These are phyloP conservation scores for Poeciliopsis presidionis DNA, from an alignment of 2,797 vertebrate species.

Conservation along the genomic window DNA sequence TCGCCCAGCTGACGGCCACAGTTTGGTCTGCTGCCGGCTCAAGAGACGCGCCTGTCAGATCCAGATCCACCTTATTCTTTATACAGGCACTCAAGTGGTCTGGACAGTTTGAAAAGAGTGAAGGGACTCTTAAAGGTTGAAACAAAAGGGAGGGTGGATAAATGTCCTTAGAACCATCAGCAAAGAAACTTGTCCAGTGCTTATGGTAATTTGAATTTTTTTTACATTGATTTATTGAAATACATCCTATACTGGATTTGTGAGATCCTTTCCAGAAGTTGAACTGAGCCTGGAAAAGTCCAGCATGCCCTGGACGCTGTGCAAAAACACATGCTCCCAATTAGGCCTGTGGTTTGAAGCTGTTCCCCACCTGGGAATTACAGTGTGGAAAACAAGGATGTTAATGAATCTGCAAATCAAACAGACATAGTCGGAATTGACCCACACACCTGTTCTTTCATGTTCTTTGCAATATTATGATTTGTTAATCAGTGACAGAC, in stretches of 20 bases:
- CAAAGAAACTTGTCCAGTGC: not conserved
- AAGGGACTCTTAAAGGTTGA: not conserved
- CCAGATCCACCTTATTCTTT: conserved; percentile 61
- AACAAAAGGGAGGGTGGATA: not conserved
- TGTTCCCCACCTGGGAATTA: conserved; percentile 64
- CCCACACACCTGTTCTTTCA: conserved; percentile 66
- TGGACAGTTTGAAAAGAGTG: conserved; percentile 1
- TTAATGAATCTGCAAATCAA: conserved; percentile 65
- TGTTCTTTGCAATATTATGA: conserved; percentile 36
- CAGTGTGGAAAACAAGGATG: conserved; percentile 59
- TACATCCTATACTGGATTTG: not conserved
- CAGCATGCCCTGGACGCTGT: conserved; percentile 48
- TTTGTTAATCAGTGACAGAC: conserved; percentile 52
- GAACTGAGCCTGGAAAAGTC: conserved; percentile 36
- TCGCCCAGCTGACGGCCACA: conserved; percentile 69
- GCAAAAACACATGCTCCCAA: conserved; percentile 66
- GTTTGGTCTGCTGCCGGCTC: conserved; percentile 24
- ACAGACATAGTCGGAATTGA: conserved; percentile 45
- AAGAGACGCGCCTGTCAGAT: conserved; percentile 73
- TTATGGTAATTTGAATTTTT: not conserved
- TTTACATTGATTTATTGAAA: not conserved
- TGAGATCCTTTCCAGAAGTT: conserved; percentile 14
- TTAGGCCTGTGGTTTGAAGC: conserved; percentile 65
- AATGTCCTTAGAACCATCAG: not conserved
- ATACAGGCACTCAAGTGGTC: conserved; percentile 10